Conservation (phyloP, 2,888 invertebrate genomes). For the Microchrysa polita region DNA sequence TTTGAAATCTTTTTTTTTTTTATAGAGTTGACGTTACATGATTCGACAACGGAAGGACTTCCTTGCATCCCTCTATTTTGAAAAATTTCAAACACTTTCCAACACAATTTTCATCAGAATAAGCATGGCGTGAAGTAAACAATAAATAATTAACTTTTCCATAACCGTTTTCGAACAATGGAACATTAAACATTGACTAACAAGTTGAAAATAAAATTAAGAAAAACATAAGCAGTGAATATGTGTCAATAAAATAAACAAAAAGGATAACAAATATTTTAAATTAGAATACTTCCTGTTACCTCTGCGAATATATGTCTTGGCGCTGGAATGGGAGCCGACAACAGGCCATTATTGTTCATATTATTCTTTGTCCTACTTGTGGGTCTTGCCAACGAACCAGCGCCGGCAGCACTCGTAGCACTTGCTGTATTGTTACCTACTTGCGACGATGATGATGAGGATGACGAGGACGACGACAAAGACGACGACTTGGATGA, state of each 20-base stretch:
- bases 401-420: constrained; percentile 56
- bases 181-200: constrained; percentile 5
- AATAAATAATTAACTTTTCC: not conserved
- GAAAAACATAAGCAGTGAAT: constrained; percentile 1
- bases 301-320: constrained; percentile 49
- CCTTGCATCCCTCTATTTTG: not conserved
- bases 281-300: constrained; percentile 33
- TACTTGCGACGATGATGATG: constrained; percentile 50
- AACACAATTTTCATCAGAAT: not conserved
- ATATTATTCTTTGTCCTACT: constrained; percentile 53
- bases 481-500: too few species aligned
- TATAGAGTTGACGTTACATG: too few species aligned
- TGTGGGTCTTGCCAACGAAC: constrained; percentile 46
- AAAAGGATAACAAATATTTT: too few species aligned
- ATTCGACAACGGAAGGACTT: not conserved
- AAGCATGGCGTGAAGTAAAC: not conserved
- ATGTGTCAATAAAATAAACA: not conserved
- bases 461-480: constrained; percentile 50
- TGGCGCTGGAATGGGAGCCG: constrained; percentile 59
- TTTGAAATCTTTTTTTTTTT: too few species aligned
- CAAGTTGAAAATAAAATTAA: not conserved
- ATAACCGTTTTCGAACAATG: constrained; percentile 10
- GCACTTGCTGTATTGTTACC: constrained; percentile 45
- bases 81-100: constrained; percentile 2
- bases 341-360: constrained; percentile 53